phyloP scores from a whole-genome alignment of 2,113 vertebrate species.

The Caranx ignobilis region DNA sequence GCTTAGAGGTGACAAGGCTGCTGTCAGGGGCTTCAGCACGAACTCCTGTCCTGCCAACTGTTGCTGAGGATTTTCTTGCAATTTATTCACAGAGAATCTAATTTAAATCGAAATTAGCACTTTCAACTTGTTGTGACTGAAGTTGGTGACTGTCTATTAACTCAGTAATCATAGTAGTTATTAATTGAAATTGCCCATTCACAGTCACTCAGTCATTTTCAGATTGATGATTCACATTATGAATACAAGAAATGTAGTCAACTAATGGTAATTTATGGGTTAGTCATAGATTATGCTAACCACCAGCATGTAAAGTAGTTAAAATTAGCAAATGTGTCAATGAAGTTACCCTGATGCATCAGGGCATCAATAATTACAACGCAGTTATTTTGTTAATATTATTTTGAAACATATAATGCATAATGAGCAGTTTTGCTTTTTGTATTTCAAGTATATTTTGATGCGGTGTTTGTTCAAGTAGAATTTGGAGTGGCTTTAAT shows the following conservation, averaged over 20 bases:
- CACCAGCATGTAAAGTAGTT: background rate
- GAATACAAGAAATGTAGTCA: no score
- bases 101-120: constrained; percentile 24
- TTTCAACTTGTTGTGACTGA: background rate
- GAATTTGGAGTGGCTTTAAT: background rate
- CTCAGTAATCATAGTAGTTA: constrained; percentile 10
- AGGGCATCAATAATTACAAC: background rate
- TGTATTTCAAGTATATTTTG: background rate
- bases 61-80: constrained; percentile 39
- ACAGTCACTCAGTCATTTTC: background rate
- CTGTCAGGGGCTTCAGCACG: constrained; percentile 24
- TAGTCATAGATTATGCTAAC: background rate
- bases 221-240: background rate
- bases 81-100: constrained; percentile 35
- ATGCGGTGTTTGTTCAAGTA: background rate
- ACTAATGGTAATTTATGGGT: no score
- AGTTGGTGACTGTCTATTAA: background rate
- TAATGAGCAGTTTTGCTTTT: no score
- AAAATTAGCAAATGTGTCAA: background rate
- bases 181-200: background rate
- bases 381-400: background rate
- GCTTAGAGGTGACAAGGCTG: constrained; percentile 49
- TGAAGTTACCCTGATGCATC: background rate
- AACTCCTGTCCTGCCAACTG: constrained; percentile 38
- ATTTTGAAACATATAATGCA: background rate